Evolutionary conservation across 2,113 vertebrate species (phyloP), one percentile per base, ranked within the genome.

Genomic region (Poeciliopsis turrubarensis): DNA sequence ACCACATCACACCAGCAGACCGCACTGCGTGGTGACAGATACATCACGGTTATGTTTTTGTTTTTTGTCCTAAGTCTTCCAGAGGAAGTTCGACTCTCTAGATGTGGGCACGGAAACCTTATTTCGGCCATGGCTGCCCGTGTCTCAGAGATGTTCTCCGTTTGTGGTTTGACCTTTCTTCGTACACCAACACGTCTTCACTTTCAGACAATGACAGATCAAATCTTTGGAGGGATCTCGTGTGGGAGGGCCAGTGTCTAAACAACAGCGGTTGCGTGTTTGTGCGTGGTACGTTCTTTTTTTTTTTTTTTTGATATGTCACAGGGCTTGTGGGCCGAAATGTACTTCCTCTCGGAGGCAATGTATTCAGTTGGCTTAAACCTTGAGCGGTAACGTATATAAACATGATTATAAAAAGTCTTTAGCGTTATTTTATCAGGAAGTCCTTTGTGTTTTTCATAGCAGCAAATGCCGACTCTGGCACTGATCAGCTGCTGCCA

Each of bases 151-250:
- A 60, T 60, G 29, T 60, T 80, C 77, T 71, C n/a, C 37, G 13
- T 73, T 81, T 73, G 87, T 82, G 91, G 90, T 84, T 85, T 88
- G 82, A 87, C 90, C 81, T 90, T 88, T 86, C 75, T 3, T 65
- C 29, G 75, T 26, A 11, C 30, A 32, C 68, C 13, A 8, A 80
- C 72, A 25, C 4, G 0, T 62, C 41, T 37, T 57, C 61, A 54
- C 62, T 74, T 74, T 62, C 74, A 84, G 67, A 73, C 34, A n/a
- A 27, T 1, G 17, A 65, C 17, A 81, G 30, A 62, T n/a, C 41
- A 71, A 30, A 65, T 19, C 17, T 26, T 66, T 7, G 81, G 69
- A 64, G 12, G 41, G 41, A 34, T 30, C 37, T 60, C 5, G 74
- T 31, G 80, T 75, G 47, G 74, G 72, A 41, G 68, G 82, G 34